Percentiles rank a stretch among this genome's conserved stretches.
Conservation (phyloP, 64 coral and sea anemone genomes). For the Montipora efflorescens region DNA sequence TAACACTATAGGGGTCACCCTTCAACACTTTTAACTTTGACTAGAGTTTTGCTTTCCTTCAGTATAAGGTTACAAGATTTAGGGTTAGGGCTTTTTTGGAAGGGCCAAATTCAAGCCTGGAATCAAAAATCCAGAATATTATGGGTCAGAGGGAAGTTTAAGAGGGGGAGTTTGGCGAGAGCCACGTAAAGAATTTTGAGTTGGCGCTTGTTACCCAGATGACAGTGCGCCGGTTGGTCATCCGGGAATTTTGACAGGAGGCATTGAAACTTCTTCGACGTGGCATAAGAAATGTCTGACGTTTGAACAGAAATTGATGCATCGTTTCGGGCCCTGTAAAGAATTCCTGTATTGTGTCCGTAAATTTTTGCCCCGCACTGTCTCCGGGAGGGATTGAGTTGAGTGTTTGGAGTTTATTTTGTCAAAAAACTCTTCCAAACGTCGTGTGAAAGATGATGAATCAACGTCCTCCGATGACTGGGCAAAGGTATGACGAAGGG, state of each 20-base stretch:
- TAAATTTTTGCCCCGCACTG: background rate
- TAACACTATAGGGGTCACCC: too few species aligned
- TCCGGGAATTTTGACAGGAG: slow-evolving; percentile 15
- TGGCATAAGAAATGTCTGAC: slow-evolving; percentile 44
- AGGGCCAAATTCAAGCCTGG: too few species aligned
- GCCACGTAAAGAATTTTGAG: slow-evolving; percentile 53
- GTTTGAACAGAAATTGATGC: background rate
- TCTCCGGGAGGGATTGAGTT: slow-evolving; percentile 8
- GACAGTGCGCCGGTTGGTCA: slow-evolving; percentile 52
- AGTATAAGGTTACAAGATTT: too few species aligned
- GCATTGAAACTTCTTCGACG: slow-evolving; percentile 28
- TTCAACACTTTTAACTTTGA: too few species aligned
- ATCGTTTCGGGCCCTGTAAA: slow-evolving; percentile 22
- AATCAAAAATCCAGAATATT: too few species aligned
- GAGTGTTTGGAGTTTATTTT: background rate
- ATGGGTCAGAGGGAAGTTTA: background rate
- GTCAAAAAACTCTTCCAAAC: background rate
- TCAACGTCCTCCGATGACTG: slow-evolving; percentile 84
- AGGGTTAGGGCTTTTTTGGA: too few species aligned
- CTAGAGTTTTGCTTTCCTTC: too few species aligned
- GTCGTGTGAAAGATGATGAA: slow-evolving; percentile 76
- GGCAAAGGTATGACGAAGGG: slow-evolving; percentile 55
- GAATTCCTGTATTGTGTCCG: background rate
- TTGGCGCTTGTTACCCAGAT: slow-evolving; percentile 50
- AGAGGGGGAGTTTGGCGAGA: background rate